phyloP scores from a whole-genome alignment of 2,797 vertebrate species.

The Uromys caudimaculatus region DNA sequence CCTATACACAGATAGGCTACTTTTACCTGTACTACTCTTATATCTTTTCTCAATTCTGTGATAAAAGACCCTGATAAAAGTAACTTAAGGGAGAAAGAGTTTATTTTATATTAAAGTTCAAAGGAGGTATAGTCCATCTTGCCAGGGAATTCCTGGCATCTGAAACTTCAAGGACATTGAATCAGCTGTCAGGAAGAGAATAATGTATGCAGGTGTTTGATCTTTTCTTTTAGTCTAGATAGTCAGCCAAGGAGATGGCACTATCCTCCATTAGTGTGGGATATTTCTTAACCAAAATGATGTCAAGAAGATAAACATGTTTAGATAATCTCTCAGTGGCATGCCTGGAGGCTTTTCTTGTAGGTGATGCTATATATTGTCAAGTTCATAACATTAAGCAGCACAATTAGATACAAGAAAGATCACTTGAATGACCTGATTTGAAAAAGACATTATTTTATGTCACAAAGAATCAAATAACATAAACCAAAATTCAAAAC shows the following conservation, averaged over 20 bases:
- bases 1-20: background rate
- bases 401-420: background rate
- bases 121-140: background rate
- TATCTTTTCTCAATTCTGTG: background rate
- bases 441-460: background rate
- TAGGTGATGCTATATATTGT: background rate
- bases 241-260: background rate
- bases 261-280: rapidly evolving
- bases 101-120: background rate
- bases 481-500: background rate
- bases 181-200: background rate
- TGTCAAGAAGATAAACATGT: background rate
- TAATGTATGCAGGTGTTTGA: background rate
- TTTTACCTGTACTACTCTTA: background rate
- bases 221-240: background rate
- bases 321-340: background rate
- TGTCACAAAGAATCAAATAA: background rate
- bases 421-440: background rate
- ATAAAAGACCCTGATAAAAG: background rate
- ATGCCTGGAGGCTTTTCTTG: background rate
- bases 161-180: background rate
- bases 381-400: background rate
- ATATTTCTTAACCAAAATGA: background rate
- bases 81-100: background rate
- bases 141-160: background rate